phyloP scores from a whole-genome alignment of 2,113 vertebrate species.

The Carassius gibelio region DNA sequence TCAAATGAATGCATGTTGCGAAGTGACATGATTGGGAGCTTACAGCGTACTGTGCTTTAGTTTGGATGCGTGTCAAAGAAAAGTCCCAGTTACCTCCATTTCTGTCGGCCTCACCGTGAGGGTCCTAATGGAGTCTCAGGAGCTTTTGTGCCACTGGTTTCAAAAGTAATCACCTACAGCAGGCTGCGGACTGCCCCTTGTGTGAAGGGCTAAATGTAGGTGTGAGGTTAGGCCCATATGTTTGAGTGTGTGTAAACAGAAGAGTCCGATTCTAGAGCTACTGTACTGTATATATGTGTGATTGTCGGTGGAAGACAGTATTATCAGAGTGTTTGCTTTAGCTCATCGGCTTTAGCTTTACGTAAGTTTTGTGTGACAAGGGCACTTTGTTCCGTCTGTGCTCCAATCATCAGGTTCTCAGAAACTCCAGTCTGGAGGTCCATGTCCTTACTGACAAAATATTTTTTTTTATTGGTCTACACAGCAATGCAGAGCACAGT shows the following conservation, averaged over 20 bases:
- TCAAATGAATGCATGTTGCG: neutral
- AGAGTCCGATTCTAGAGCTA: neutral
- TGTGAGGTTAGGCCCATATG: conserved; percentile 17
- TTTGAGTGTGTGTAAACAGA: neutral
- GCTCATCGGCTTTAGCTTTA: neutral
- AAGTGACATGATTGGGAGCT: neutral
- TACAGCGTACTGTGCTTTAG: neutral
- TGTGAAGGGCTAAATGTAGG: conserved; percentile 22
- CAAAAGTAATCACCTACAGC: conserved; percentile 50
- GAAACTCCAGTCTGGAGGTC: conserved; percentile 44
- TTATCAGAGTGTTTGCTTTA: conserved; percentile 12
- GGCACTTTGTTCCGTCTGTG: conserved; percentile 55
- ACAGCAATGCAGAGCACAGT: too few species aligned
- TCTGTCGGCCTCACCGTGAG: conserved; percentile 33
- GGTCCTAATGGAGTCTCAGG: conserved; percentile 40
- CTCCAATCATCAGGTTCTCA: conserved; percentile 64
- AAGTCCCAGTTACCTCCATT: neutral
- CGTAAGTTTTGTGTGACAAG: neutral
- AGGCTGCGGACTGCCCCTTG: conserved; percentile 27
- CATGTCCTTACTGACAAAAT: conserved; percentile 40
- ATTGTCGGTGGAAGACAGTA: neutral
- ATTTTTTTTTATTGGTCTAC: conserved; percentile 1
- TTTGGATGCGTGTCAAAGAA: neutral
- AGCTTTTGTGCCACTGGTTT: conserved; percentile 53
- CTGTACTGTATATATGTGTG: neutral